phyloP scores from a whole-genome alignment of 2,113 vertebrate genomes.

The Tauraco erythrolophus region DNA sequence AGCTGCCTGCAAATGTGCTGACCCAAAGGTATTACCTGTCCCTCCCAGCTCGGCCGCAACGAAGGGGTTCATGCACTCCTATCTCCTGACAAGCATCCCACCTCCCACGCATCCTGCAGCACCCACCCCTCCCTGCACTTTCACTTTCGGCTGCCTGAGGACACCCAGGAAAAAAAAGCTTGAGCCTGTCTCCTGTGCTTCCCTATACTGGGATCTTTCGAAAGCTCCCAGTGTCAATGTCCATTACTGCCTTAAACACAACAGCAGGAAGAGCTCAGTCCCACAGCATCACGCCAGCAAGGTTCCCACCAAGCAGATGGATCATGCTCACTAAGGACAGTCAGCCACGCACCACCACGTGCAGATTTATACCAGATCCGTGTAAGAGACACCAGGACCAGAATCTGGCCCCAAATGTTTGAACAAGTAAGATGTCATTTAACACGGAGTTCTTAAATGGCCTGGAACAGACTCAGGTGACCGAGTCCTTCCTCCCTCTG shows the following conservation, averaged over 20 bases:
- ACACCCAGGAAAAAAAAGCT: background rate
- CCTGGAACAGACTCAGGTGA: background rate
- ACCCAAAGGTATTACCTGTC: background rate
- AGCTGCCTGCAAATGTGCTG: constrained; percentile 9
- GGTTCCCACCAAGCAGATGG: background rate
- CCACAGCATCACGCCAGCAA: accelerated
- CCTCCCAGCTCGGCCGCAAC: background rate
- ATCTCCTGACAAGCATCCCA: background rate
- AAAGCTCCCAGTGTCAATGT: background rate
- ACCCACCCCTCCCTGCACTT: background rate
- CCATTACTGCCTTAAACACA: background rate
- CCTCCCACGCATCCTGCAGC: constrained; percentile 5
- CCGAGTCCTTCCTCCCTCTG: background rate
- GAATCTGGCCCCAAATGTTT: background rate
- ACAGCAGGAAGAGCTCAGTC: background rate
- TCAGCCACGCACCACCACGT: accelerated
- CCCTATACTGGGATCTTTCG: background rate
- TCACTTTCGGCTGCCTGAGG: background rate
- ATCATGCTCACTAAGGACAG: background rate
- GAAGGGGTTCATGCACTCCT: background rate
- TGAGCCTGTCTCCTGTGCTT: background rate
- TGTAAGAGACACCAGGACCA: background rate
- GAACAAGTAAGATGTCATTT: background rate
- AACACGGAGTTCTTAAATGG: background rate
- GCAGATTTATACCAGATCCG: background rate